Evolutionary conservation across 2,797 vertebrate genomes (phyloP), one percentile per base, ranked within the genome.

Genomic region (Ctenopoma kingsleyae): DNA sequence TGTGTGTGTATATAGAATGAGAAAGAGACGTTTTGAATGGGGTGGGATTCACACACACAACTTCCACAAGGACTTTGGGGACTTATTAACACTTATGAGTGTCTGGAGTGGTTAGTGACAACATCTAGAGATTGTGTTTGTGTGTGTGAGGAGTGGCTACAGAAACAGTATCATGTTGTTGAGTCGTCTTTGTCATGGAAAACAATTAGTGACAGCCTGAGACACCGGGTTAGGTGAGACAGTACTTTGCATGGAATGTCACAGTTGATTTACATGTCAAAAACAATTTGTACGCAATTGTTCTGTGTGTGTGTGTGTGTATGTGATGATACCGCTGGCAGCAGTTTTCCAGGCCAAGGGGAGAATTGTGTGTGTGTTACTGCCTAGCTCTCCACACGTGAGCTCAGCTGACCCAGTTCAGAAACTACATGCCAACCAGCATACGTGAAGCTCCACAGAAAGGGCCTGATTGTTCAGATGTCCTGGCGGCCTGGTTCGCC

Each of bases 331-430:
- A 6, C 32, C 7, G 36, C 17, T 56, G 44, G 74, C 65, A 71
- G 59, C 51, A 46, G 55, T 84, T 89, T 87, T 88, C 76, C 74
- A 83, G 82, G 66, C 70, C 49, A 17, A 78, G 40, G 58, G 68
- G 67, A 77, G 73, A 81, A 74, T 70, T 79, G 32, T 71, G 48
- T 67, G 62, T 57, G 60, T 44, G 58, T 49, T 61, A 71, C 51
- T 54, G 67, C 59, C 56, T 69, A 41, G 76, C 68, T 78, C 76
- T 81, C 63, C 76, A 71, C 78, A 82, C 58, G 49, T 83, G 84
- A 91, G 84, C 75, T 90, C 85, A 89, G 78, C 78, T 89, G 89
- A 93, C 90, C 86, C 79, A 79, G 66, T 80, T 85, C 86, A 82
- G 53, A 64, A 66, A 69, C 76, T 61, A 48, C 54, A 62, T 63